Conservation (phyloP, 35 echinoderm and acorn worm genomes). For the Heliocidaris tuberculata region DNA sequence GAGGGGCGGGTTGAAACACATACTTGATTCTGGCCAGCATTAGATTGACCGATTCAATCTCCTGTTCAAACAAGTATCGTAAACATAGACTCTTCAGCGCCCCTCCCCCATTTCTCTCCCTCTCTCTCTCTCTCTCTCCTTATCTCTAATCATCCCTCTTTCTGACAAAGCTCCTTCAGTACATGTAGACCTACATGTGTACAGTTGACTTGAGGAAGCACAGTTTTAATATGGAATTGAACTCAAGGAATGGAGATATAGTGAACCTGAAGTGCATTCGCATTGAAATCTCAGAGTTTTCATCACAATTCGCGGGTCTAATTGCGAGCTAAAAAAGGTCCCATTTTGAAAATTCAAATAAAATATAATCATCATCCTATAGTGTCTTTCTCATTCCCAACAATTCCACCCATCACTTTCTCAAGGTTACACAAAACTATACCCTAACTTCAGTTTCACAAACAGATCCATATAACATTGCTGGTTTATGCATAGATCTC, state of each 20-base stretch:
- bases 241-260: too few relatives aligned
- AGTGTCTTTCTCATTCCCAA: too few relatives aligned
- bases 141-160: background rate
- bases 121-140: background rate
- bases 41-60: slow-evolving; percentile 5
- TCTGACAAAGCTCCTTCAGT: background rate
- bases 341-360: background rate
- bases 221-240: too few relatives aligned
- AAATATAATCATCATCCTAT: too few relatives aligned
- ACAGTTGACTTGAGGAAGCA: too few relatives aligned
- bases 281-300: too few relatives aligned
- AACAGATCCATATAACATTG: background rate
- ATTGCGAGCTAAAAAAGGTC: background rate
- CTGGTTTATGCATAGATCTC: background rate
- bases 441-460: too few relatives aligned
- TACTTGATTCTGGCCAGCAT: background rate
- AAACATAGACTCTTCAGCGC: background rate
- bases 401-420: too few relatives aligned
- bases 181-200: too few relatives aligned
- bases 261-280: too few relatives aligned
- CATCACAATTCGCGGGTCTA: too few relatives aligned
- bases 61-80: background rate
- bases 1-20: background rate
- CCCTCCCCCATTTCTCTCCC: background rate
- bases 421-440: too few relatives aligned